Percentiles rank a stretch among this genome's conserved stretches.
These are phyloP conservation scores for Drosophila fungiperda DNA, from an alignment of 2,888 invertebrate genomes.

Conservation along the genomic window DNA sequence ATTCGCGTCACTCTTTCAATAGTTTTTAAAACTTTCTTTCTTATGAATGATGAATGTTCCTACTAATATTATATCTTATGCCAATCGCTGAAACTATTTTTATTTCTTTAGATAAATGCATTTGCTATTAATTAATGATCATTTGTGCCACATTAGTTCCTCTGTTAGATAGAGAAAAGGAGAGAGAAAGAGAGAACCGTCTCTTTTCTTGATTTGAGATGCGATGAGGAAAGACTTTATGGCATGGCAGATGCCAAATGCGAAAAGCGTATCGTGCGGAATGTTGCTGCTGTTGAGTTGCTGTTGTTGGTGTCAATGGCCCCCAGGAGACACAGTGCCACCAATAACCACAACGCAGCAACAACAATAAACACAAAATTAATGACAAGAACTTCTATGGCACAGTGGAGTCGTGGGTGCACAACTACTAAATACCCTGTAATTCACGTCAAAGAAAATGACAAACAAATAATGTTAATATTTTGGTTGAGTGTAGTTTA, in stretches of 20 bases:
- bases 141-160: not conserved
- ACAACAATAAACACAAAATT: constrained; percentile 14
- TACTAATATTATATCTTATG: not conserved
- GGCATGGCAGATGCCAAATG: constrained; percentile 39
- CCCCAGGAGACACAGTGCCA: constrained; percentile 21
- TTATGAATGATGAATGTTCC: not conserved
- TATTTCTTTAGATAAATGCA: not conserved
- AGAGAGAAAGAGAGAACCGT: not conserved
- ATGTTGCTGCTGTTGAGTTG: not conserved
- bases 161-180: not conserved
- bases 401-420: not conserved
- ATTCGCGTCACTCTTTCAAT: not conserved
- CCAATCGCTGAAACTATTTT: not conserved
- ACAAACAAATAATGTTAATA: not conserved
- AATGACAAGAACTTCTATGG: constrained; percentile 5
- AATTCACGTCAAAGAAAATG: not conserved
- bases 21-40: not conserved
- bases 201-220: not conserved
- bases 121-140: not conserved
- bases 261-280: not conserved
- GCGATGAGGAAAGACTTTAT: constrained; percentile 25
- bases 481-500: no score
- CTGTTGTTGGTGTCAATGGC: constrained; percentile 28
- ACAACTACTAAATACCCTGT: constrained; percentile 2
- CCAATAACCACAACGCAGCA: constrained; percentile 16